Evolutionary conservation across 1,140 invertebrate species (phyloP), one percentile per base, ranked within the genome.

Genomic region (Drosophila baimaii): DNA sequence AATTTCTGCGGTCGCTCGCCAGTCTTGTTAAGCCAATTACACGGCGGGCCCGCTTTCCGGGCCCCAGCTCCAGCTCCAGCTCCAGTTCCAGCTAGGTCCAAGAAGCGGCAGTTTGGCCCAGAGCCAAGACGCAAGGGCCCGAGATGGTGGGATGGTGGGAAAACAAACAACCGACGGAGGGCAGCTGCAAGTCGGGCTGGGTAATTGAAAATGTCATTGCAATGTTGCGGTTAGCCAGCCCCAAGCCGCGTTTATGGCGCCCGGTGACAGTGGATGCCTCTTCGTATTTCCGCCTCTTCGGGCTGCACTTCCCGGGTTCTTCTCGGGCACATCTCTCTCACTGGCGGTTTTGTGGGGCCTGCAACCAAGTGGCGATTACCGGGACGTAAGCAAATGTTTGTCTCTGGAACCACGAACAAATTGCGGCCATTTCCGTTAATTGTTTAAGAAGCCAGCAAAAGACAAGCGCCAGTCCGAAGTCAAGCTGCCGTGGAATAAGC

Each of bases 21-120:
- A 83, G 71, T 68, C 83, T 83, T 83, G 79, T 83, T 89, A 88
- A 88, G 83, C 83, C 83, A 88, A 89, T 88, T 88, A 89, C 68
- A 88, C 65, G 79, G 63, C 59, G 61, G 54, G 47, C 58, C 72
- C 23, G 17, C 35, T 71, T 71, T 27, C 46, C 23, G 27, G 46
- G 27, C 55, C 39, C 39, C 27, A 44, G 37, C 41, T 31, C 12
- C n/a, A n/a, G n/a, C n/a, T n/a, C n/a, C n/a, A n/a, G n/a, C n/a
- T n/a, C n/a, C n/a, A n/a, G n/a, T n/a, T n/a, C 27, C 21, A 21
- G 41, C 29, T 43, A 13, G 66, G 44, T 35, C 29, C n/a, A 47
- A 17, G 17, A 51, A 9, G 6, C 29, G 33, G 19, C 31, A 27
- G 27, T 15, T 33, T 51, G 29, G 8, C 46, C 52, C 37, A 37